Base-by-base conservation (phyloP, 2,888 invertebrate species). In the Parnassius smintheus region DNA sequence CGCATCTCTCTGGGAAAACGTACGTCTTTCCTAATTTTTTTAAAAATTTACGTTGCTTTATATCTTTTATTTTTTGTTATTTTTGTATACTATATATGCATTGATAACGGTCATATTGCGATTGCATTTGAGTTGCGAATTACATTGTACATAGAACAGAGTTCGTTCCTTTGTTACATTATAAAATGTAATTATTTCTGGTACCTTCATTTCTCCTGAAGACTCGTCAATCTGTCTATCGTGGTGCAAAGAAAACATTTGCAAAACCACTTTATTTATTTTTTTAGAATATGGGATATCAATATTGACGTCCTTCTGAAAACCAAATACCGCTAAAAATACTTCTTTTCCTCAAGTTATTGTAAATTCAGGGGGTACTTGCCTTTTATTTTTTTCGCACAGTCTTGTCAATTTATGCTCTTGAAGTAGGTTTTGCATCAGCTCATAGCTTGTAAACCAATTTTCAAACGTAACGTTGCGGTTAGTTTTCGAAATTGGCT, bases 351-450 rank as follows among this genome's bases (percentile, higher is more conserved):
- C 56, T 2, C 59, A 54, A 49, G 61, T 61, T 59, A 56, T 60
- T 51, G 53, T 54, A 18, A 65, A 63, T 64, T 59, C 54, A 25
- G 1, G 2, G 12, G 69, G 68, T 22, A 70, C 59, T 56, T 69
- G 66, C 52, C 61, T 64, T 35, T 72, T 70, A 46, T n/a, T 70
- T 70, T 59, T 68, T 70, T n/a, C 65, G 62, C 25, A 70, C 22
- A 13, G 68, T 69, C n/a, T 62, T 9, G 70, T 69, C 48, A 72
- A 57, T 10, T 57, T 62, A 53, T 72, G 61, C 46, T 63, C 57
- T 11, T 56, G 44, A 2, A 61, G 48, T 2, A 67, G 46, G 56
- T 67, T 61, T 10, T 22, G 12, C 48, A 63, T 25, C n/a, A 57
- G 48, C 54, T 25, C 4, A 25, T 25, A 25, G 1, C 25, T 25